Percentiles rank a stretch among this genome's conserved stretches.
Conservation (phyloP, 2,113 vertebrate species). For the Thamnaconus septentrionalis region DNA sequence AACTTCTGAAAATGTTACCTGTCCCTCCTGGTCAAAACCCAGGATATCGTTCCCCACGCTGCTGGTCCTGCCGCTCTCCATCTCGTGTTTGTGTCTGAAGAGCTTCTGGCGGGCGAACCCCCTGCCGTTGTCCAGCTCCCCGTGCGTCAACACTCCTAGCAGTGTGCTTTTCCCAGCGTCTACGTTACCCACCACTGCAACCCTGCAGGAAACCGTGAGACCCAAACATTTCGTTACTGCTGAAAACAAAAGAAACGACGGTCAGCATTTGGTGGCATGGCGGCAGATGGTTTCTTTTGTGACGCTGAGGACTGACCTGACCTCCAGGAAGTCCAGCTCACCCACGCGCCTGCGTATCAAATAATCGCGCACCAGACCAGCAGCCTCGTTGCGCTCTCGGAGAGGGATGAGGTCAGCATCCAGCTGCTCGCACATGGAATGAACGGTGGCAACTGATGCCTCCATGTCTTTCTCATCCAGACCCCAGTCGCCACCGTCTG, state of each 20-base stretch:
- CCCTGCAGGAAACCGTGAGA: constrained; percentile 71
- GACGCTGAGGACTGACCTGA: constrained; percentile 82
- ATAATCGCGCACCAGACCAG: constrained; percentile 92
- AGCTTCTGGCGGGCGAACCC: constrained; percentile 98
- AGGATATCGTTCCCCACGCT: constrained; percentile 97
- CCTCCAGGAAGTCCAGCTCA: constrained; percentile 98
- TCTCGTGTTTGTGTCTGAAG: constrained; percentile 97
- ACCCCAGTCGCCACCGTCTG: constrained; percentile 95
- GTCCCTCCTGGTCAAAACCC: constrained; percentile 94
- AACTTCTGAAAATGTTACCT: constrained; percentile 52
- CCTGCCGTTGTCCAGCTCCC: constrained; percentile 94
- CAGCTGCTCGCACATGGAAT: constrained; percentile 93
- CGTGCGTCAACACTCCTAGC: constrained; percentile 92
- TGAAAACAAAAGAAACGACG: not conserved
- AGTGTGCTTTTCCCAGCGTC: constrained; percentile 96
- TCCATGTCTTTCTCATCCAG: constrained; percentile 94
- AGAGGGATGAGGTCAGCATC: constrained; percentile 91
- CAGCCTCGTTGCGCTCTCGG: constrained; percentile 87
- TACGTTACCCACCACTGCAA: constrained; percentile 97
- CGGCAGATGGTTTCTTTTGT: not conserved
- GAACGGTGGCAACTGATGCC: constrained; percentile 91
- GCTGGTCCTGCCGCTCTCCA: constrained; percentile 97
- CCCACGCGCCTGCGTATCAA: constrained; percentile 92
- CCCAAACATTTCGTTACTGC: not conserved
- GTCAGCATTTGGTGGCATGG: not conserved